phyloP scores from a whole-genome alignment of 2,888 invertebrate species.

The Timema cristinae region DNA sequence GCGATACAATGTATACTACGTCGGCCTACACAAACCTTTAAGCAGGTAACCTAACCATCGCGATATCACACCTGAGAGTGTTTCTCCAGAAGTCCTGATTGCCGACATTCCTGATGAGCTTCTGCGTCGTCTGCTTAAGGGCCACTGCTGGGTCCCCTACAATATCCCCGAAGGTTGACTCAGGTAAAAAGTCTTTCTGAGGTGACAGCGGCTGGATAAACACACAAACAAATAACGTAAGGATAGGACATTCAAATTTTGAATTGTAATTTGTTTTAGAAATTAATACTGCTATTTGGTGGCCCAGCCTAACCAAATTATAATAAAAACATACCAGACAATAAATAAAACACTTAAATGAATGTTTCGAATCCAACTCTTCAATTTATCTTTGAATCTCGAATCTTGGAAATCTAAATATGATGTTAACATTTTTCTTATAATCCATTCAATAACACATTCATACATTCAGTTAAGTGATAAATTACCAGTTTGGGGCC shows the following conservation, averaged over 20 bases:
- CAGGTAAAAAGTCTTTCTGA: conserved; percentile 30
- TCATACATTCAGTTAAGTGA: too few species aligned
- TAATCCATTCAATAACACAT: too few species aligned
- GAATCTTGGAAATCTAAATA: too few species aligned
- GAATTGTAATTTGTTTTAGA: neutral
- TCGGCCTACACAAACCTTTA: too few species aligned
- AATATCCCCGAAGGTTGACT: conserved; percentile 37
- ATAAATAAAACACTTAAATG: too few species aligned
- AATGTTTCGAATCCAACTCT: too few species aligned
- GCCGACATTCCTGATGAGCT: conserved; percentile 43
- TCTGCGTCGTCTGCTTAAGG: conserved; percentile 44
- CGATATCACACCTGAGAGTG: conserved; percentile 37
- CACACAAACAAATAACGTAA: conserved; percentile 12
- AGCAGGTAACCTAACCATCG: too few species aligned
- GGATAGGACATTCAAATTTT: neutral
- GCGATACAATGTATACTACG: too few species aligned
- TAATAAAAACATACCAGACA: too few species aligned
- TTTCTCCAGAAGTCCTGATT: conserved; percentile 45
- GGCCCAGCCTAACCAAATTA: neutral
- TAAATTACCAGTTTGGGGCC: too few species aligned
- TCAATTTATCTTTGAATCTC: too few species aligned
- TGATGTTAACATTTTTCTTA: too few species aligned
- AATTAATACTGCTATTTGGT: neutral
- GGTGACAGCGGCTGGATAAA: conserved; percentile 28
- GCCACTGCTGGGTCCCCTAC: conserved; percentile 46